Evolutionary conservation across 2,888 invertebrate genomes (phyloP), one percentile per base, ranked within the genome.

Genomic region (Drosophila anceps): DNA sequence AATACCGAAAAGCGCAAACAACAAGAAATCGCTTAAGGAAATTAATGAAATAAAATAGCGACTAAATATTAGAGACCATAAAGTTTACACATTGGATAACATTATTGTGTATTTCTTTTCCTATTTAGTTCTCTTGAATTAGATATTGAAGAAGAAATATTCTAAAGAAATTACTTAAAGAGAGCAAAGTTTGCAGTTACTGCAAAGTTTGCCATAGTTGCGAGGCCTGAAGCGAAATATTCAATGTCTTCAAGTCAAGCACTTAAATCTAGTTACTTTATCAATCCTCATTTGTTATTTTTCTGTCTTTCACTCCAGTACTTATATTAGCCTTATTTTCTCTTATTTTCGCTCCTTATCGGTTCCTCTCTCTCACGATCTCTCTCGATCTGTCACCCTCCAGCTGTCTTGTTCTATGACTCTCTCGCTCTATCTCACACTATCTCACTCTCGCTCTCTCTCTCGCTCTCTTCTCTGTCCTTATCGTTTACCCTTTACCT

Each of bases 21-120:
- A n/a, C 43, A 15, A 43, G 20, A 41, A 43, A 43, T 20, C 57
- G 57, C 39, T 57, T 57, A 33, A 43, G 74, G 74, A 79, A 79
- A 77, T 79, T 74, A 77, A 77, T 79, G 79, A 69, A 62, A 65
- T 57, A 33, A 54, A 54, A n/a, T n/a, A 29, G n/a, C 37, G 5
- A 53, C 35, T 2, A 24, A 35, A 53, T 35, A 35, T 13, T 4
- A 7, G 24, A 24, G 18, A 7, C 9, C 9, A 53, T 53, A 24
- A 24, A 33, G 18, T 13, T 9, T 24, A 20, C 35, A 18, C 33
- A n/a, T 29, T 10, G n/a, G 6, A 2, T 29, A 7, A 51, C 20
- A 20, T 51, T 4, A 33, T 51, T 33, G 51, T 13, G 9, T 15
- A 20, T 20, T 33, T 1, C 4, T 4, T 13, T 15, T 51, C 13